A percentile compares a stretch with the other conserved stretches of the same genome.
Evolutionary conservation across 1,140 invertebrate genomes (phyloP).

Genomic region (Drosophila baimaii): DNA sequence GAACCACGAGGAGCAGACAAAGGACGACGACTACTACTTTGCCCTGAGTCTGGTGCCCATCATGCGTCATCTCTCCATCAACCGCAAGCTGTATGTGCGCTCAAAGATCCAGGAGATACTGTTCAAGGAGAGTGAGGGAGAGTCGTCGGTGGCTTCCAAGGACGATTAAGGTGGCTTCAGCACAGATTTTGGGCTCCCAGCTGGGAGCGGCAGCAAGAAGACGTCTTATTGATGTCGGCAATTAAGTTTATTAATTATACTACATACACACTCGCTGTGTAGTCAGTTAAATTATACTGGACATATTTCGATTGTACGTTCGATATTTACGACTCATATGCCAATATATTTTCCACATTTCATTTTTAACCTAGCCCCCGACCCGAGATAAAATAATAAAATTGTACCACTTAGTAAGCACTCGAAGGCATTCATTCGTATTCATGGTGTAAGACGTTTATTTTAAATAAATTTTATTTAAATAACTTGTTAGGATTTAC

Average conservation of each 20-base stretch:
- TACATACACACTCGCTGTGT: slow-evolving; percentile 20
- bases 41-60: slow-evolving; percentile 66
- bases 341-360: slow-evolving; percentile 13
- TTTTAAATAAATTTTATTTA: slow-evolving; percentile 83
- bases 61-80: slow-evolving; percentile 67
- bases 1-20: slow-evolving; percentile 59
- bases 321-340: slow-evolving; percentile 1
- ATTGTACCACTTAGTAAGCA: slow-evolving; percentile 21
- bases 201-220: neutral
- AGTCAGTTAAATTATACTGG: slow-evolving; percentile 11
- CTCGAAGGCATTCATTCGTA: neutral
- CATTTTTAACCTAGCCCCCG: neutral
- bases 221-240: neutral
- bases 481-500: slow-evolving; percentile 82
- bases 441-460: slow-evolving; percentile 46
- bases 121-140: slow-evolving; percentile 66
- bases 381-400: slow-evolving; percentile 29
- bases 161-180: slow-evolving; percentile 41
- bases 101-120: slow-evolving; percentile 71
- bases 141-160: slow-evolving; percentile 13
- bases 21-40: slow-evolving; percentile 75
- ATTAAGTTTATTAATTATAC: slow-evolving; percentile 16
- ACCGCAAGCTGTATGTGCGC: slow-evolving; percentile 68
- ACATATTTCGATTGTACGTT: slow-evolving; percentile 5
- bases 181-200: slow-evolving; percentile 2